Percentiles rank a stretch among this genome's conserved stretches.
These are phyloP conservation scores for Chrysolina oricalcia DNA, from an alignment of 2,888 invertebrate genomes.

Conservation along the genomic window DNA sequence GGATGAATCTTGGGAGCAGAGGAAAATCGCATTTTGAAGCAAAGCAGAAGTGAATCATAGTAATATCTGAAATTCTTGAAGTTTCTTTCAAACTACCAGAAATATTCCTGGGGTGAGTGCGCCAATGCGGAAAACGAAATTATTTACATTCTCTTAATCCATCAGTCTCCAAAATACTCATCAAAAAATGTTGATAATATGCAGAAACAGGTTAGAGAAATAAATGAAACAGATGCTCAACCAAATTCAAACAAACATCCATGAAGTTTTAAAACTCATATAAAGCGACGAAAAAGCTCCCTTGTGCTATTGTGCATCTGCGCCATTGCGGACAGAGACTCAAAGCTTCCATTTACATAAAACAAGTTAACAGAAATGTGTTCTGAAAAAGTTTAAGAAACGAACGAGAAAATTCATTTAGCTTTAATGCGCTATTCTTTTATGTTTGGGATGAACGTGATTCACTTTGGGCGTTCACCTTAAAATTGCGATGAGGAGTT, in stretches of 20 bases:
- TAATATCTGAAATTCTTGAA: no score
- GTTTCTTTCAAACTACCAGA: no score
- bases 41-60: no score
- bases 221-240: constrained; percentile 42
- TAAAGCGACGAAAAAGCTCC: constrained; percentile 37
- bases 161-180: not conserved
- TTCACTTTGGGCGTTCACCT: constrained; percentile 1
- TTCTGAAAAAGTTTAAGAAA: constrained; percentile 23
- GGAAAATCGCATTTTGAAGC: no score
- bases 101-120: no score
- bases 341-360: constrained; percentile 42
- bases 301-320: constrained; percentile 23
- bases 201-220: not conserved
- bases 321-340: constrained; percentile 31
- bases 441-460: constrained; percentile 5
- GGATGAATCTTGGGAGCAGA: no score
- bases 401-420: constrained; percentile 21
- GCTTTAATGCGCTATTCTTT: constrained; percentile 16
- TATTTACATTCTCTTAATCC: not conserved
- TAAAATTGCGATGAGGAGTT: constrained; percentile 1
- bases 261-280: constrained; percentile 35
- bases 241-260: constrained; percentile 50
- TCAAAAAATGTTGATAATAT: not conserved
- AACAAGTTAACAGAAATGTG: constrained; percentile 22
- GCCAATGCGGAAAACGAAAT: no score